Evolutionary conservation across 2,888 invertebrate genomes (phyloP), one percentile per base, ranked within the genome.

Genomic region (Phaedon cochleariae): DNA sequence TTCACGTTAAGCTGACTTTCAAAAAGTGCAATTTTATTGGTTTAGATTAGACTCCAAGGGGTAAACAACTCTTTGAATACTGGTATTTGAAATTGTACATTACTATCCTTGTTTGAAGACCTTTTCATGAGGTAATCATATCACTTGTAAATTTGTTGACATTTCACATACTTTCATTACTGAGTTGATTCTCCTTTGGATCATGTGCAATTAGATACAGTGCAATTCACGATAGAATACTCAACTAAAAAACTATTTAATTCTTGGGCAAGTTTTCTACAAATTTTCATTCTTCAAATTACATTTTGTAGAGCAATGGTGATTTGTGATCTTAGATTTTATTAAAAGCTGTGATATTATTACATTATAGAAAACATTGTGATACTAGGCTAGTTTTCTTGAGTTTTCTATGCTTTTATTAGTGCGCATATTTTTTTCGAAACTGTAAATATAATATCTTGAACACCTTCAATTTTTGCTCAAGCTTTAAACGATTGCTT

Each of bases 381-480:
- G 67, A 71, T 68, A 66, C 21, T 64, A 55, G 51, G 52, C 29
- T 41, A 37, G 10, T 20, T 21, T 12, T 51, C 12, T 49, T 21
- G n/a, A 45, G 10, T 34, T 55, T 31, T 46, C 46, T n/a, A 37
- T 57, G 62, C 46, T 58, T 67, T 46, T 22, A 49, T 64, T 52
- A 58, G 46, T 61, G 59, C 72, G 69, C 69, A 73, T 58, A 70
- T 69, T 68, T 62, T 59, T 63, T 60, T n/a, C 68, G 34, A 22
- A 20, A 51, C 7, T 60, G 60, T 60, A 52, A 26, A 60, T 60
- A 55, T 20, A 37, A 60, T 52, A 21, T 60, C 7, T 26, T 51
- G 68, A 64, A 76, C 81, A 82, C 82, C 79, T 79, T 77, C 76
- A 72, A 68, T 69, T 79, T 76, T 82, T 83, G 83, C 82, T 82